A percentile compares a stretch with the other conserved stretches of the same genome.
Evolutionary conservation across 2,797 vertebrate species (phyloP).

Genomic region (Tarsius wallacei): DNA sequence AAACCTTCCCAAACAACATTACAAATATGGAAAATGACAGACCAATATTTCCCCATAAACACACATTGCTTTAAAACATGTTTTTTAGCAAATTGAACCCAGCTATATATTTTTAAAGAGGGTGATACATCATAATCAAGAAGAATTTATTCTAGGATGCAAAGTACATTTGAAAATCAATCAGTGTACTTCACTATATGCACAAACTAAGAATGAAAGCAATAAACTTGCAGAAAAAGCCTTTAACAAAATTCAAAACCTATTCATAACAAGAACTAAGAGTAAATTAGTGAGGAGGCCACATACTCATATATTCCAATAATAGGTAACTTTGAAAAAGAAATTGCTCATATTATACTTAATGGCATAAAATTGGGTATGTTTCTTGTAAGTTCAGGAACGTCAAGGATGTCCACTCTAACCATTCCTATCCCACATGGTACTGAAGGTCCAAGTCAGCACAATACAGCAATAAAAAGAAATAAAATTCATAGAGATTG

Average conservation of each 20-base stretch:
- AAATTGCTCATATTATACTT: not conserved
- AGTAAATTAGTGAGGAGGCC: not conserved
- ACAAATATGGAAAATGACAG: not conserved
- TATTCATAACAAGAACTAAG: not conserved
- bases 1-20: not conserved
- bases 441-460: not conserved
- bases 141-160: not conserved
- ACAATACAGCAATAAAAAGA: not conserved
- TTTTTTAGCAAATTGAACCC: not conserved
- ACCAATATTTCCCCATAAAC: not conserved
- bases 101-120: not conserved
- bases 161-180: not conserved
- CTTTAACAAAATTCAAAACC: not conserved
- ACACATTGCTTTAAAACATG: not conserved
- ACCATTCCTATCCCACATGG: not conserved
- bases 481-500: not conserved
- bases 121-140: not conserved
- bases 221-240: not conserved
- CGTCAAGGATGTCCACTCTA: not conserved
- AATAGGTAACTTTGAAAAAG: not conserved
- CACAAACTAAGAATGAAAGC: not conserved
- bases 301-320: not conserved
- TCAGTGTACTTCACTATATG: not conserved
- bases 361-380: not conserved
- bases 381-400: no score